A percentile compares a stretch with the other conserved stretches of the same genome.
Conservation (phyloP, 2,888 invertebrate species). For the Phymatocera aterrima region DNA sequence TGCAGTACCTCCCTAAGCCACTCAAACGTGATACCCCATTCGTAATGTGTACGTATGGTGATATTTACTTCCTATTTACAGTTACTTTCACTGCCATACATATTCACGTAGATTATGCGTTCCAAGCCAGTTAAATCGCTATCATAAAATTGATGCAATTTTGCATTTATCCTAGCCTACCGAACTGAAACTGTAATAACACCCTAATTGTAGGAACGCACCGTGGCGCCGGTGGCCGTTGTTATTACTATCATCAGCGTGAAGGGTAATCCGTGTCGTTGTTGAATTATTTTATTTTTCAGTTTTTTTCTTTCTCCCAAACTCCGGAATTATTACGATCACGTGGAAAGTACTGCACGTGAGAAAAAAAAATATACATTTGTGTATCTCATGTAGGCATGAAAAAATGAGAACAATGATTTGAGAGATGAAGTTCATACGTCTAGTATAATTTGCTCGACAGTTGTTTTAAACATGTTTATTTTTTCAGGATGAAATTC, state of each 20-base stretch:
- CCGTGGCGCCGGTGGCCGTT: not conserved
- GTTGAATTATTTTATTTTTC: slow-evolving; percentile 5
- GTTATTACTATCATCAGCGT: slow-evolving; percentile 6
- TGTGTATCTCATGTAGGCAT: not conserved
- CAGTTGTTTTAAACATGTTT: not conserved
- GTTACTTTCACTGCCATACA: slow-evolving; percentile 18
- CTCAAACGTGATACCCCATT: not conserved
- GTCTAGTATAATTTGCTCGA: not conserved
- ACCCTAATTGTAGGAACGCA: slow-evolving; percentile 11
- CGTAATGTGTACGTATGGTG: too few species aligned
- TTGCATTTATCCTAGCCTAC: not conserved
- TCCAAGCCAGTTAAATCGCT: not conserved
- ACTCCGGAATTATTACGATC: not conserved
- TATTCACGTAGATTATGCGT: slow-evolving; percentile 15
- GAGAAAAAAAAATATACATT: not conserved
- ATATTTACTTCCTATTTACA: not conserved
- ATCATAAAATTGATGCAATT: slow-evolving; percentile 33
- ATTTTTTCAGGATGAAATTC: slow-evolving; percentile 9
- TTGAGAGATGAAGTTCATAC: not conserved
- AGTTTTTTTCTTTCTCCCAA: not conserved
- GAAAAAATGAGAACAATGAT: not conserved
- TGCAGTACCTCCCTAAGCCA: not conserved
- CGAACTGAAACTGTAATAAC: not conserved
- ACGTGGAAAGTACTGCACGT: too few species aligned
- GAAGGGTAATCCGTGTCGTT: not conserved